Evolutionary conservation across 2,797 vertebrate genomes (phyloP).

Genomic region (Catostomus latipinnis): DNA sequence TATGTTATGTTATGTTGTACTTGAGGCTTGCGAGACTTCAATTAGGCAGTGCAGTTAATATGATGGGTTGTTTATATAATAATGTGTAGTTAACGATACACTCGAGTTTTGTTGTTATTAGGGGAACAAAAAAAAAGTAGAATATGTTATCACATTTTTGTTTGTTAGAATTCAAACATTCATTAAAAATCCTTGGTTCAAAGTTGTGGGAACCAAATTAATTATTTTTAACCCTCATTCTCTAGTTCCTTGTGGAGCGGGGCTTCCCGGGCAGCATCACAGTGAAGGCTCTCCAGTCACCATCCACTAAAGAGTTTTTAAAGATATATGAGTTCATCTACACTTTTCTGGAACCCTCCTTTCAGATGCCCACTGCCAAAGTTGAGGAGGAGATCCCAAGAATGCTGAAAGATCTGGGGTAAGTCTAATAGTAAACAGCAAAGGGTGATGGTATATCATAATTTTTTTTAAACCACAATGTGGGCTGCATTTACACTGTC

Average conservation of each 20-base stretch:
- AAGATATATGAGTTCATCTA: constrained; percentile 96
- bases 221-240: not conserved
- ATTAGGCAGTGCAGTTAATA: too few species aligned
- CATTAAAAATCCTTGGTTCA: too few species aligned
- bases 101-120: too few species aligned
- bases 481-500: too few species aligned
- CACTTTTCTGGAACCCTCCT: constrained; percentile 85
- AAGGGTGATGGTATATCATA: not conserved
- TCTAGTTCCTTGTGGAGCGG: constrained; percentile 87
- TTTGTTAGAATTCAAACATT: too few species aligned
- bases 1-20: too few species aligned
- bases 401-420: constrained; percentile 91
- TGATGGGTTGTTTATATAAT: too few species aligned
- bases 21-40: too few species aligned
- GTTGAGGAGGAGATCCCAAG: constrained; percentile 95
- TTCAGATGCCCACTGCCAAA: constrained; percentile 89
- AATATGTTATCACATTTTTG: too few species aligned
- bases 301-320: constrained; percentile 93
- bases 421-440: constrained; percentile 32
- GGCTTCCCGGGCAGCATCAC: constrained; percentile 84
- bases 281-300: constrained; percentile 90
- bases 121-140: too few species aligned
- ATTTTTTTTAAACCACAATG: not conserved
- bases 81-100: too few species aligned
- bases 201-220: too few species aligned